Percentiles rank a stretch among this genome's conserved stretches.
Evolutionary conservation across 2,888 invertebrate species (phyloP).

Genomic region (Clusia tigrina): DNA sequence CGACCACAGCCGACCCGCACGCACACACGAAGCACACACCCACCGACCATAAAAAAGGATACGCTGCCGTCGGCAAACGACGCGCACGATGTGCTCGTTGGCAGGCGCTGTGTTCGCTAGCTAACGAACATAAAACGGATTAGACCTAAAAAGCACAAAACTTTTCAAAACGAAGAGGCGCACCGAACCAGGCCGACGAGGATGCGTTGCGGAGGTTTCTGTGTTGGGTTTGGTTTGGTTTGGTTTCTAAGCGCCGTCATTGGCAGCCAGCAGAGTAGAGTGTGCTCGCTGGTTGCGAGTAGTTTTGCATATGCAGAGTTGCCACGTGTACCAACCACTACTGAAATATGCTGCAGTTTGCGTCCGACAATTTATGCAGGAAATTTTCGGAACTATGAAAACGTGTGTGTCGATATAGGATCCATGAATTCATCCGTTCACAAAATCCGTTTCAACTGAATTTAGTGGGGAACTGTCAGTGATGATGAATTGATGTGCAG

Average conservation of each 20-base stretch:
- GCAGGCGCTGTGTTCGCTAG: conserved; percentile 4
- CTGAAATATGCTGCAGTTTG: too few species aligned
- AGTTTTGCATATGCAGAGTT: conserved; percentile 35
- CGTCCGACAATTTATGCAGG: too few species aligned
- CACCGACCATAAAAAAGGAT: conserved; percentile 39
- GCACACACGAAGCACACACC: conserved; percentile 38
- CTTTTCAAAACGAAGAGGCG: conserved; percentile 26
- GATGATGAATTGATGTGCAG: too few species aligned
- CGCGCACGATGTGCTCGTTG: conserved; percentile 30
- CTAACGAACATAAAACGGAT: conserved; percentile 41
- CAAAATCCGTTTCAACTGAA: too few species aligned
- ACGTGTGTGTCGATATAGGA: too few species aligned
- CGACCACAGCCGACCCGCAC: conserved; percentile 13
- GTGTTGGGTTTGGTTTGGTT: too few species aligned
- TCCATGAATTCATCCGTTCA: too few species aligned
- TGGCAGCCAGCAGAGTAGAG: conserved; percentile 33
- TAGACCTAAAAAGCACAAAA: conserved; percentile 48
- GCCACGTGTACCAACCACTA: too few species aligned
- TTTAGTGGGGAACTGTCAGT: too few species aligned
- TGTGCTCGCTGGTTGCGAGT: conserved; percentile 25
- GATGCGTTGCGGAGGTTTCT: neutral
- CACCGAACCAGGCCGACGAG: neutral
- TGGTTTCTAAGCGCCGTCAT: conserved; percentile 41
- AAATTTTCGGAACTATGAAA: too few species aligned
- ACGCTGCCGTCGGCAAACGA: conserved; percentile 49